phyloP scores from a whole-genome alignment of 1,140 invertebrate species.

The Tetramorium simillimum region DNA sequence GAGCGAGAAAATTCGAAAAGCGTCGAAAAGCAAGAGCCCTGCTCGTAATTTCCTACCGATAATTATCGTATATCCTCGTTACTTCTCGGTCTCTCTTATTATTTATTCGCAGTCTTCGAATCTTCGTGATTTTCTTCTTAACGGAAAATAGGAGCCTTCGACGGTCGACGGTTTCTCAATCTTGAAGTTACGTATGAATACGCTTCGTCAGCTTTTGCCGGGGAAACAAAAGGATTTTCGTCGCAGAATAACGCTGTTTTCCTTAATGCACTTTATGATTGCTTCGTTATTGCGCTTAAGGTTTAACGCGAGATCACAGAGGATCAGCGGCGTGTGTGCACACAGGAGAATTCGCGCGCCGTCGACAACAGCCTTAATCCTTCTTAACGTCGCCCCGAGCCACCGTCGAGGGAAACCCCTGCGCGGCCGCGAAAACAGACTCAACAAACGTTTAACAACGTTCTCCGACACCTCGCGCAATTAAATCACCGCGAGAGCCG shows the following conservation, averaged over 20 bases:
- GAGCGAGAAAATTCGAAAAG: neutral
- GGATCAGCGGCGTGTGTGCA: neutral
- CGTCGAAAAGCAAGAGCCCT: neutral
- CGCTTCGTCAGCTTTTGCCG: neutral
- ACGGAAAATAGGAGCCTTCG: neutral
- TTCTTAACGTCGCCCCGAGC: conserved; percentile 1
- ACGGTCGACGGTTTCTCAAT: neutral
- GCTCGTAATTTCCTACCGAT: neutral
- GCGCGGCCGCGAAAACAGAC: neutral
- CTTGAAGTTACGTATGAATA: neutral
- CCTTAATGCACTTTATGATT: conserved; percentile 52
- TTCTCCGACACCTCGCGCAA: neutral
- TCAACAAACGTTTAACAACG: conserved; percentile 1
- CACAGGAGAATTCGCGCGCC: neutral
- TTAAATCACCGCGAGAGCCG: neutral
- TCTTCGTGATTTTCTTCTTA: neutral
- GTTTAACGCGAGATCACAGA: conserved; percentile 39
- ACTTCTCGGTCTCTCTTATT: neutral
- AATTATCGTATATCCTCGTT: conserved; percentile 34
- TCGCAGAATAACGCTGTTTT: neutral
- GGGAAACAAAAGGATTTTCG: neutral
- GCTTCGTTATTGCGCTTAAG: conserved; percentile 44
- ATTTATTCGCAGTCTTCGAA: neutral
- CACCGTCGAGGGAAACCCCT: neutral
- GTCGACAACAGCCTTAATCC: conserved; percentile 20